A percentile compares a stretch with the other conserved stretches of the same genome.
phyloP scores from a whole-genome alignment of 53 echinoderm and acorn worm species.

The Holothuria scabra region DNA sequence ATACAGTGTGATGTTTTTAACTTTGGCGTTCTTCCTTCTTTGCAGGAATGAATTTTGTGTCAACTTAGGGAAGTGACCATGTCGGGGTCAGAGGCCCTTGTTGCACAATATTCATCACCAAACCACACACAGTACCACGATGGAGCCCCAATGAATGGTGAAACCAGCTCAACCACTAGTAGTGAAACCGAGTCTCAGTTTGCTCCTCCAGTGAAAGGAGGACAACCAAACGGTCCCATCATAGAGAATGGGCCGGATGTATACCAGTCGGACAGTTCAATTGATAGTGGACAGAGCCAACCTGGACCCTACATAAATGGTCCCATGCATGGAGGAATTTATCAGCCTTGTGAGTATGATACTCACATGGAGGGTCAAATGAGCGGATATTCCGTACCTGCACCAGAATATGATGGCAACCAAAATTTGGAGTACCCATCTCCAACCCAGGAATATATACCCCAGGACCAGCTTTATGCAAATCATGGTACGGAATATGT shows the following conservation, averaged over 20 bases:
- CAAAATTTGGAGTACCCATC: constrained; percentile 65
- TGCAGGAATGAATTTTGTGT: constrained; percentile 44
- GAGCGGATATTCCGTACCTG: constrained; percentile 68
- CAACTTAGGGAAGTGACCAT: constrained; percentile 56
- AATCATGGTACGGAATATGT: constrained; percentile 68
- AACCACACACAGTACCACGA: constrained; percentile 80
- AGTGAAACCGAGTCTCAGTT: constrained; percentile 77
- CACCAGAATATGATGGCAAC: constrained; percentile 72
- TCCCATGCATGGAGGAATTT: constrained; percentile 44
- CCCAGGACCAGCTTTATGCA: constrained; percentile 72
- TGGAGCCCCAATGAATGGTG: constrained; percentile 76
- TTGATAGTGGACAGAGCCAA: constrained; percentile 67
- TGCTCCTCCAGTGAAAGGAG: constrained; percentile 67
- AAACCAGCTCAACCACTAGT: constrained; percentile 92
- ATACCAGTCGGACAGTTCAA: constrained; percentile 83
- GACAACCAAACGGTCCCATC: constrained; percentile 63
- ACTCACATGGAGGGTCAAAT: constrained; percentile 56
- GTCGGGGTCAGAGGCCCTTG: constrained; percentile 76
- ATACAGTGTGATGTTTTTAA: neutral
- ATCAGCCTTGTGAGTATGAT: constrained; percentile 61
- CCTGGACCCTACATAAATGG: constrained; percentile 69
- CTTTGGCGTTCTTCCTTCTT: neutral
- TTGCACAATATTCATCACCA: constrained; percentile 64
- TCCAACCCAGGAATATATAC: constrained; percentile 71
- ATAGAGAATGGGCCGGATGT: constrained; percentile 87